phyloP scores from a whole-genome alignment of 2,888 invertebrate genomes.

The Lottia scabra region DNA sequence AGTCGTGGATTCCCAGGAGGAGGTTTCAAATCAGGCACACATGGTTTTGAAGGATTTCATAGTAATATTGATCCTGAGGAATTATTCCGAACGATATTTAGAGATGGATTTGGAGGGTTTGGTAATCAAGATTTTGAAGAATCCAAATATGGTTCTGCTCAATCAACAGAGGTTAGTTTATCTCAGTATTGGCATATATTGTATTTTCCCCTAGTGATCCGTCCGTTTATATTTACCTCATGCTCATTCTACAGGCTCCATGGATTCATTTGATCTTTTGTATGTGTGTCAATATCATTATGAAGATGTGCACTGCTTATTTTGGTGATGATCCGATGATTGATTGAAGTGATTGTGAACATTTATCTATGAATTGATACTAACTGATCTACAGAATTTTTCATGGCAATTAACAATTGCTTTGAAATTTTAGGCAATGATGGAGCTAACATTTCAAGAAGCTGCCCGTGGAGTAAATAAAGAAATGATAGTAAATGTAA shows the following conservation, averaged over 20 bases:
- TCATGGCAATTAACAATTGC: too few relatives aligned
- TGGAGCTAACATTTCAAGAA: slow-evolving; percentile 91
- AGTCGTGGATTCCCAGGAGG: slow-evolving; percentile 33
- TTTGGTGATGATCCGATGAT: too few relatives aligned
- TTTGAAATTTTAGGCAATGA: slow-evolving; percentile 75
- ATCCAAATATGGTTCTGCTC: slow-evolving; percentile 89
- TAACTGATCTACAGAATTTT: too few relatives aligned
- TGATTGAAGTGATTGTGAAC: too few relatives aligned
- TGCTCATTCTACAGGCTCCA: too few relatives aligned
- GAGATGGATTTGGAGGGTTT: slow-evolving; percentile 66
- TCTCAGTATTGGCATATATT: not conserved
- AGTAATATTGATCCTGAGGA: slow-evolving; percentile 90
- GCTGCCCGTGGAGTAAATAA: slow-evolving; percentile 97
- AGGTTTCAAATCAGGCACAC: slow-evolving; percentile 28
- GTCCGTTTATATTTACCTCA: too few relatives aligned
- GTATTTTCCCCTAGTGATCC: too few relatives aligned
- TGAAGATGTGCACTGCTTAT: too few relatives aligned
- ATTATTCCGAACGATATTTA: slow-evolving; percentile 93
- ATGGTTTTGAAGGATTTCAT: slow-evolving; percentile 56
- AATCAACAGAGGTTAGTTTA: slow-evolving; percentile 83
- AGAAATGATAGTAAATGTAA: slow-evolving; percentile 89
- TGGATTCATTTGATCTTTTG: too few relatives aligned
- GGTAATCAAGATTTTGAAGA: slow-evolving; percentile 86
- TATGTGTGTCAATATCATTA: too few relatives aligned
- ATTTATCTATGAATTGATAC: too few relatives aligned